Evolutionary conservation across 2,888 invertebrate species (phyloP), one percentile per base, ranked within the genome.

Genomic region (Leptopilina drosophilae): DNA sequence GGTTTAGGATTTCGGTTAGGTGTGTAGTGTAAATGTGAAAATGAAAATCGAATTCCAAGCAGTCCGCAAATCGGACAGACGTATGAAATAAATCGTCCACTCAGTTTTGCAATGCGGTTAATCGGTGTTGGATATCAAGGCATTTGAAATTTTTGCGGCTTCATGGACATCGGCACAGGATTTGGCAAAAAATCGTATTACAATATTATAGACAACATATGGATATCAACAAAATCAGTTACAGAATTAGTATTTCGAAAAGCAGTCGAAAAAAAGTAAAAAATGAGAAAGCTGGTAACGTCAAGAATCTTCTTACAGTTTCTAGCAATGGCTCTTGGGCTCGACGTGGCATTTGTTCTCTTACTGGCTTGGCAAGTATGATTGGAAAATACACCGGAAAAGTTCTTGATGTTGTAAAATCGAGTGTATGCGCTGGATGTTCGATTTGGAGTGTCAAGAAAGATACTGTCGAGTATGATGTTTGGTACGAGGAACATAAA

Each of bases 201-300:
- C 40, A 69, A 67, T 9, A 77, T 77, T n/a, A 53, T 77, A 0
- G 67, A 77, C n/a, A 33, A 77, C 49, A 77, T 76, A 14, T 67
- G 67, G 65, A 77, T 46, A 77, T 67, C 77, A 46, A 53, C 77
- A 77, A 77, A 73, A 49, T n/a, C 66, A 11, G 77, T 67, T 49
- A 49, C 67, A 9, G 15, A 77, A 69, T 26, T 14, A 40, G 77
- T 73, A 14, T 65, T 65, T 40, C 65, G 12, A n/a, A 15, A 65
- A 12, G 12, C 65, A 40, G 65, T 40, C 12, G 6, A 40, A 15
- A 65, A 15, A 12, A 26, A 46, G 77, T 76, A 76, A 46, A 77
- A 67, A 20, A 77, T 33, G 73, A 77, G 26, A 3, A 11, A 49
- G 49, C 49, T 49, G 49, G 26, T 5, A 14, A 73, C 73, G 6